Evolutionary conservation across 1,140 invertebrate species (phyloP).

Genomic region (Caenorhabditis brenneri): DNA sequence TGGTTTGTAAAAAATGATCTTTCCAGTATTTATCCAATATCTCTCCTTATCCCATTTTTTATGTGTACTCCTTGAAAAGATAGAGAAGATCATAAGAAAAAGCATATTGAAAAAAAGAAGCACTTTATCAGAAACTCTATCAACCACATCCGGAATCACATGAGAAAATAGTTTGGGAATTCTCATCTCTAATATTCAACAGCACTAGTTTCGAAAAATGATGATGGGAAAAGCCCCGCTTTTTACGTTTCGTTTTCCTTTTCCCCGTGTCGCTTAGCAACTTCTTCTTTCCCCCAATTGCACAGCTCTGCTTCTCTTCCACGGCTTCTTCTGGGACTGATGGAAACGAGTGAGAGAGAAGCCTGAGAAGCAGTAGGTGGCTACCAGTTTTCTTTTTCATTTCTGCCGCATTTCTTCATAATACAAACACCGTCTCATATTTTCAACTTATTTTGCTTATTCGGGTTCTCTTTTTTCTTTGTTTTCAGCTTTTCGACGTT

Average conservation of each 20-base stretch:
- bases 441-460: background rate
- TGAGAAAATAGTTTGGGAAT: background rate
- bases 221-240: background rate
- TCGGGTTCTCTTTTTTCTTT: background rate
- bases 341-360: background rate
- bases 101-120: background rate
- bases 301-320: conserved; percentile 12
- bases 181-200: background rate
- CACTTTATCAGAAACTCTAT: background rate
- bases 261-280: conserved; percentile 2
- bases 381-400: background rate
- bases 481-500: background rate
- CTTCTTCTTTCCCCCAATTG: background rate
- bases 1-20: too few species aligned
- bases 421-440: background rate
- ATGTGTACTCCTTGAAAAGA: too few species aligned
- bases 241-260: background rate
- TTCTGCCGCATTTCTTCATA: background rate
- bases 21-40: too few species aligned
- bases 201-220: background rate
- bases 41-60: too few species aligned
- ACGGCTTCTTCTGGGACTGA: background rate
- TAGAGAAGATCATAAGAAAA: background rate
- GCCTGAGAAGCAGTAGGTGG: background rate
- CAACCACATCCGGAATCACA: background rate